Percentiles rank a stretch among this genome's conserved stretches.
Evolutionary conservation across 2,797 vertebrate species (phyloP).

Genomic region (Mormyrus proboscirostris): DNA sequence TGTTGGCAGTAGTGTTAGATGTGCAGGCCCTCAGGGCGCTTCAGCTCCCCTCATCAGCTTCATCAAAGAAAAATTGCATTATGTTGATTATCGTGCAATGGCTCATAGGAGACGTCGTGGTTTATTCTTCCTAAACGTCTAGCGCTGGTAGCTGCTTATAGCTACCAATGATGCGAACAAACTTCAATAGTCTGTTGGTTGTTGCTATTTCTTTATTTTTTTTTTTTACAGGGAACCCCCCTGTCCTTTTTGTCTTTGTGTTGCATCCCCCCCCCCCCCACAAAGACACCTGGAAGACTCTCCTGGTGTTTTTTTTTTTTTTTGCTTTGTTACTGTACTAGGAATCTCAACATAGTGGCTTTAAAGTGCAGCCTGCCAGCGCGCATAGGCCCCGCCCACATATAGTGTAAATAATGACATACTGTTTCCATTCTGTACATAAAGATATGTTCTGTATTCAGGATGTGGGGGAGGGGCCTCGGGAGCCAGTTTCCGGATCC

Average conservation of each 20-base stretch:
- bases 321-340: neutral
- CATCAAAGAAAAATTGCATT: neutral
- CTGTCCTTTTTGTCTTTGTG: neutral
- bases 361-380: neutral
- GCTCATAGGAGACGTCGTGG: neutral
- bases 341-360: neutral
- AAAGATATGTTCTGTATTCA: neutral
- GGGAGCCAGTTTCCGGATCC: neutral
- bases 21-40: neutral
- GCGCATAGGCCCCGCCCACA: neutral
- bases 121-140: neutral
- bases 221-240: neutral
- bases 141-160: neutral
- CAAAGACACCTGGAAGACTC: neutral
- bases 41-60: neutral
- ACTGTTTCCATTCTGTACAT: neutral
- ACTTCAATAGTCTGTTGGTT: neutral
- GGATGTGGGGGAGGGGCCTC: neutral
- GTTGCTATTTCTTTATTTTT: neutral
- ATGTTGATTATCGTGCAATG: neutral
- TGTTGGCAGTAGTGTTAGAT: neutral
- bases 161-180: neutral
- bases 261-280: neutral
- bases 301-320: neutral
- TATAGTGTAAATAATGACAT: neutral